Percentiles rank a stretch among this genome's conserved stretches.
Evolutionary conservation across 2,888 invertebrate species (phyloP).

Genomic region (Stratiomys singularior): DNA sequence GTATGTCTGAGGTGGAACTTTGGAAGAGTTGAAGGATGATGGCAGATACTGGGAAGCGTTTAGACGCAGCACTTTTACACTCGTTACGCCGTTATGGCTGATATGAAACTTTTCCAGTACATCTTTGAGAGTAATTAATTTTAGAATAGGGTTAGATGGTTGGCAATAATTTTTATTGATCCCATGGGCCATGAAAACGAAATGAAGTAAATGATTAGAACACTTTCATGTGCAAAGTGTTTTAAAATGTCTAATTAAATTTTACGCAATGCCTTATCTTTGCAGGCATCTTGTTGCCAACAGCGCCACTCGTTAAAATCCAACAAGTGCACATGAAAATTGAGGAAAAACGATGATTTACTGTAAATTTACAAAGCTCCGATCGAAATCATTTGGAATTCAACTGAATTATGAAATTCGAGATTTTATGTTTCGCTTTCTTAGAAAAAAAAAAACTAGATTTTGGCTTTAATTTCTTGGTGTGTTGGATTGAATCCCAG

Average conservation of each 20-base stretch:
- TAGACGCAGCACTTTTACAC: background rate
- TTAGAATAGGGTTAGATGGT: slow-evolving; percentile 35
- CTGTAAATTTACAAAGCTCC: too few species aligned
- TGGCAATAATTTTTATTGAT: slow-evolving; percentile 40
- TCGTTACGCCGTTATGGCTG: background rate
- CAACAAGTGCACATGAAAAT: too few species aligned
- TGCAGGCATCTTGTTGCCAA: background rate
- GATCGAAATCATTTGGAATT: too few species aligned
- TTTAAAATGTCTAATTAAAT: slow-evolving; percentile 31
- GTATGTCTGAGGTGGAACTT: background rate
- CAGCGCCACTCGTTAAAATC: too few species aligned
- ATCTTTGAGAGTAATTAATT: slow-evolving; percentile 41
- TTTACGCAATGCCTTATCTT: slow-evolving; percentile 25
- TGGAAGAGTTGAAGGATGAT: background rate
- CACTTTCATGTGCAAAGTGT: background rate
- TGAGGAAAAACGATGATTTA: too few species aligned
- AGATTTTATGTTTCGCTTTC: too few species aligned
- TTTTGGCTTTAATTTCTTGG: too few species aligned
- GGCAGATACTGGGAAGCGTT: background rate
- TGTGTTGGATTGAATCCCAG: too few species aligned
- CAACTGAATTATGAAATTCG: too few species aligned
- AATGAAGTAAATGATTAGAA: slow-evolving; percentile 38
- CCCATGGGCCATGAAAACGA: slow-evolving; percentile 41
- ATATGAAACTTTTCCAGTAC: slow-evolving; percentile 41
- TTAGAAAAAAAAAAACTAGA: too few species aligned